Evolutionary conservation across 2,888 invertebrate genomes (phyloP), one percentile per base, ranked within the genome.

Genomic region (Neoitamus cyanurus): DNA sequence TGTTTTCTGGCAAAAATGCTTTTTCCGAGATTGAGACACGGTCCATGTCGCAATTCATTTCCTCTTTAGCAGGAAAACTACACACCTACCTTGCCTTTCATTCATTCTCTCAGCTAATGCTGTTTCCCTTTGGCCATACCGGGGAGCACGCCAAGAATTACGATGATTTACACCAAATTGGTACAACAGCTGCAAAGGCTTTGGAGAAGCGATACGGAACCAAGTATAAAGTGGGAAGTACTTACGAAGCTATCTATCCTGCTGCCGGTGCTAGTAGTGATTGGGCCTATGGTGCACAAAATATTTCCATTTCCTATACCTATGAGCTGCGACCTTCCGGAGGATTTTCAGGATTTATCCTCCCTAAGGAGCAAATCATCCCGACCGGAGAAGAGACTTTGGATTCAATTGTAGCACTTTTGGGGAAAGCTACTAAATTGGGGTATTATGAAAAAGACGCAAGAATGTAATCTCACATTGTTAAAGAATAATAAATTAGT

Each of bases 21-120:
- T 94, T 94, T 88, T 93, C 94, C 0, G 94, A 94, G 87, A 88
- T 90, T 0, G 94, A 94, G 88, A 93, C 93, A 0, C 90, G 90
- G 73, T 89, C 93, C 0, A 87, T 95, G n/a, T 92, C 94, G 0
- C 87, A 92, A 0, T 95, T 92, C 88, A 92, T 95, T 48, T 88
- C 88, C 0, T 90, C 92, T 0, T 88, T 94, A 72, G 90, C 92
- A 36, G 90, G 91, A 11, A 90, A 92, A 73, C 91, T 95, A 15
- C 92, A 93, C 37, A 90, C 94, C 42, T 97, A 96, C 89, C 89
- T 97, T 3, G 93, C 94, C 0, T 94, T 96, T 89, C 97, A 97
- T 89, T 95, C 96, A 0, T 96, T 93, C 88, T 94, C 95, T 0
- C 96, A 97, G 88, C 91, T 94, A 72, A 90, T 96, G 70, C 90